Base-by-base conservation (phyloP, 2,888 invertebrate species). In the Aporophyla lueneburgensis region DNA sequence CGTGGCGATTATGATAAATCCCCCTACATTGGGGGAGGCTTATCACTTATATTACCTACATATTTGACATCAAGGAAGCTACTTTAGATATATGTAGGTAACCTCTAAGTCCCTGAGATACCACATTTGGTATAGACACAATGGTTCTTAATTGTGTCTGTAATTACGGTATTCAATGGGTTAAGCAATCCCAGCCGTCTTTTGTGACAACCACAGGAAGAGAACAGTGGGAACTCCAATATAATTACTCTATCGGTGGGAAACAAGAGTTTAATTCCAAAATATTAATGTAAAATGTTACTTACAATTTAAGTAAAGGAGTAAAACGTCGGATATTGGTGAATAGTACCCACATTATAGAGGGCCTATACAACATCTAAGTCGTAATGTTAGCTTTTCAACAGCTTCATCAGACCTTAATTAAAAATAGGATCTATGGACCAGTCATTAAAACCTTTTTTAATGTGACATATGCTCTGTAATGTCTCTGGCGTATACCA, bases 401-500 rank as follows among this genome's bases (percentile, higher is more conserved):
- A 0, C 19, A 33, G 19, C 19, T 59, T 33, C 5, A 19, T 19
- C 10, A 33, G 33, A 16, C 10, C 16, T 10, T 21, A 19, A n/a
- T 46, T 61, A 40, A n/a, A n/a, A 56, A 19, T 69, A 9, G 1
- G 24, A 14, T 33, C 12, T 33, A 2, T 59, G 9, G 9, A 59
- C 16, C 12, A 12, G 9, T 16, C 5, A 49, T 54, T 12, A 40
- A 76, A 71, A 59, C 78, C 70, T 59, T 54, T 61, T 78, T 78
- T 16, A 5, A 49, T 19, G 1, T 6, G 27, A n/a, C 24, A 24
- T 14, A 27, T 33, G n/a, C 27, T 71, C 40, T 21, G 3, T 9
- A n/a, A 9, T 73, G 46, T 78, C 71, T 54, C 49, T 70, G 70
- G 14, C 40, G 40, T 53, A 66, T 78, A 76, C 89, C 86, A 81